phyloP scores from a whole-genome alignment of 2,113 vertebrate genomes.

The Gavia stellata region DNA sequence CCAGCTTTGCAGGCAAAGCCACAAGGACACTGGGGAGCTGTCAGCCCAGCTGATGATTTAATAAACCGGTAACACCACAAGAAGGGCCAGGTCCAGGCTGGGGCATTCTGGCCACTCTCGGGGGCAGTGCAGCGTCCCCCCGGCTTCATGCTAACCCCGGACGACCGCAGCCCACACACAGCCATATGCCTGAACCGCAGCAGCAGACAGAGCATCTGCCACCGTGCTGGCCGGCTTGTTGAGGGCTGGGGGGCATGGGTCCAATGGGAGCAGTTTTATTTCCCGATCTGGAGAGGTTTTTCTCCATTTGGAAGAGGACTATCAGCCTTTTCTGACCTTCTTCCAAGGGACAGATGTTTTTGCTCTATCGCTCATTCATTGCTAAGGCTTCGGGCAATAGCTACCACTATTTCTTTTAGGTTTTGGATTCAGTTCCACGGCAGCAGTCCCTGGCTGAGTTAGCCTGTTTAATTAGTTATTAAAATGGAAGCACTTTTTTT shows the following conservation, averaged over 20 bases:
- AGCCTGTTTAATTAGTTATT: conserved; percentile 49
- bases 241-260: neutral
- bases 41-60: neutral
- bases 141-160: fast-evolving
- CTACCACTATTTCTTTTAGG: neutral
- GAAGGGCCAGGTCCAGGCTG: neutral
- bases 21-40: neutral
- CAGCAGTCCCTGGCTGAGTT: neutral
- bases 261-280: neutral
- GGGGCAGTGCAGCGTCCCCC: neutral
- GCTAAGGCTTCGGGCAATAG: neutral
- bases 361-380: neutral
- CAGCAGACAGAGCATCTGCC: neutral
- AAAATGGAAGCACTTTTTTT: neutral
- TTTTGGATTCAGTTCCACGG: neutral
- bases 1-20: neutral
- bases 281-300: neutral
- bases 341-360: conserved; percentile 36
- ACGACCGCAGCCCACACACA: fast-evolving
- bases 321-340: conserved; percentile 24
- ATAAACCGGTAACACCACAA: neutral
- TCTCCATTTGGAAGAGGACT: neutral
- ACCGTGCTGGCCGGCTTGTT: neutral
- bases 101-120: neutral
- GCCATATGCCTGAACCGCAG: neutral